Base-by-base conservation (phyloP, 2,797 vertebrate species). In the Remorina albescens region DNA sequence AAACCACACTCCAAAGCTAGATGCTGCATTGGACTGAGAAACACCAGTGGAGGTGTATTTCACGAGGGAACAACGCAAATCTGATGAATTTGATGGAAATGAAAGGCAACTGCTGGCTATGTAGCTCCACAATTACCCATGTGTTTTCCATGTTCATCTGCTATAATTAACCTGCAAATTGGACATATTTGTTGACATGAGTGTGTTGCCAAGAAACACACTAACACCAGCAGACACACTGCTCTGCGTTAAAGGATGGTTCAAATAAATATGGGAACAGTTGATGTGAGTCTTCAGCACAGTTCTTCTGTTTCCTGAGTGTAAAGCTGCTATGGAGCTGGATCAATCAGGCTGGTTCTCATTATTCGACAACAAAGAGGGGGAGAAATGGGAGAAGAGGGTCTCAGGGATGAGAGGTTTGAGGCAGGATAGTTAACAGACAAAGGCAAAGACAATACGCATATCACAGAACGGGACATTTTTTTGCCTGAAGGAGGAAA, bases 211-310 rank as follows among this genome's bases (percentile, higher is more conserved):
- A 60, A 53, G 72, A 72, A 74, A 61, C 6, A 57, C 49, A 15
- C n/a, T 21, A 44, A 76, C 67, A 55, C 21, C 30, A 18, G 49
- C 37, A 26, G 32, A 72, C 23, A 23, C 13, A 12, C 28, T 19
- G 71, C 37, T 82, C 41, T 26, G 44, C 73, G 76, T 84, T 72
- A 59, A 76, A 61, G 56, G 25, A 42, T 65, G n/a, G n/a, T n/a
- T n/a, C n/a, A n/a, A n/a, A n/a, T n/a, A n/a, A n/a, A n/a, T 83
- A 56, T 82, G 82, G 82, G 49, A 90, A 80, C 67, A 75, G 84
- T 81, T 82, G 67, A 69, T 66, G 56, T 13, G n/a, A 69, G 64
- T 51, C 69, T 53, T 51, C 26, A 71, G 30, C 18, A 15, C 60
- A 74, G 76, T 88, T 78, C 63, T 47, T 62, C 63, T n/a, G 55